Evolutionary conservation across 2,113 vertebrate species (phyloP).

Genomic region (Gadus chalcogrammus): DNA sequence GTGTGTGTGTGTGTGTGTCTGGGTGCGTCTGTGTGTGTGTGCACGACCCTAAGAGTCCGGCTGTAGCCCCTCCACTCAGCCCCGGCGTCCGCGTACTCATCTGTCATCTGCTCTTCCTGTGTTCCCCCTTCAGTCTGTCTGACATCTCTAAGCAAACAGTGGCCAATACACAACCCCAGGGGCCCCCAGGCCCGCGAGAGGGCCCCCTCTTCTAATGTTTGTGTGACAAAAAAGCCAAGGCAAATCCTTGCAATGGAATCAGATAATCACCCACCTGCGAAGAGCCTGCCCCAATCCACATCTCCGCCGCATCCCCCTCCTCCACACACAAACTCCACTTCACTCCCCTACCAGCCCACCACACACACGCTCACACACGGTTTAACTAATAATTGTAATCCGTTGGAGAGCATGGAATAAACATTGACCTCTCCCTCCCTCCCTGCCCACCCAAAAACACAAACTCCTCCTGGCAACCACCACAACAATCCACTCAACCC

Average conservation of each 20-base stretch:
- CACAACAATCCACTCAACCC: slow-evolving; percentile 4
- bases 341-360: too few relatives aligned
- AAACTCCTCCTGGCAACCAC: slow-evolving; percentile 5
- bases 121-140: slow-evolving; percentile 73
- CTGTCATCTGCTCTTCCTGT: slow-evolving; percentile 75
- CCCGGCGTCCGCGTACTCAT: slow-evolving; percentile 63
- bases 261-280: slow-evolving; percentile 88
- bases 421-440: slow-evolving; percentile 16
- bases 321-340: too few relatives aligned
- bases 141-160: slow-evolving; percentile 76
- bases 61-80: slow-evolving; percentile 4
- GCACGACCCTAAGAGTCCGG: neutral
- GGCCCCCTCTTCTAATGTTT: slow-evolving; percentile 82
- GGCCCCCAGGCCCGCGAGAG: slow-evolving; percentile 63
- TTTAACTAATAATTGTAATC: too few relatives aligned
- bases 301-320: slow-evolving; percentile 39
- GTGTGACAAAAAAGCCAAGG: slow-evolving; percentile 83
- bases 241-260: slow-evolving; percentile 83
- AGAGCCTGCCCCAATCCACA: slow-evolving; percentile 87
- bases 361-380: too few relatives aligned
- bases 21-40: too few relatives aligned
- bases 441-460: slow-evolving; percentile 29
- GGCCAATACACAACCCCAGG: slow-evolving; percentile 73
- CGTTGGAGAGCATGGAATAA: too few relatives aligned
- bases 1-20: too few relatives aligned